phyloP scores from a whole-genome alignment of 1,140 invertebrate species.

The Caenorhabditis briggsae region DNA sequence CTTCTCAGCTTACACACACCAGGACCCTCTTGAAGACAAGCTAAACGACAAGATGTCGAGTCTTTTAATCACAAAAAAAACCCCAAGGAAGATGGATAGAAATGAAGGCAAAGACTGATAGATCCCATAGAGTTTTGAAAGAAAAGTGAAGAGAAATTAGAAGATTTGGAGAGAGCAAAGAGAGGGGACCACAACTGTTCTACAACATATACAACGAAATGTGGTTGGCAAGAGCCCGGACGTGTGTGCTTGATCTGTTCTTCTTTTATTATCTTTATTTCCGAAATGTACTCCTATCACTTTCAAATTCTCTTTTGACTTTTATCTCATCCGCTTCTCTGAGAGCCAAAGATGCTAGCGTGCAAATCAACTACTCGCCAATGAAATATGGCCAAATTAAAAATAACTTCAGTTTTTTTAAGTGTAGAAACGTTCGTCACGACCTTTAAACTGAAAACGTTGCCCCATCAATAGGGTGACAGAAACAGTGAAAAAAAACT shows the following conservation, averaged over 20 bases:
- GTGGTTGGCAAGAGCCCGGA: conserved; percentile 34
- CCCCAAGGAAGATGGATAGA: conserved; percentile 53
- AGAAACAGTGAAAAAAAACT: background rate
- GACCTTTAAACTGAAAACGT: background rate
- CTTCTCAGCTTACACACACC: conserved; percentile 40
- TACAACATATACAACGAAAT: conserved; percentile 51
- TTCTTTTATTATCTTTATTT: conserved; percentile 40
- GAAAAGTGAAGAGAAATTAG: background rate
- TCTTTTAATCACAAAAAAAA: conserved; percentile 50
- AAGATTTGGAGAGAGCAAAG: background rate
- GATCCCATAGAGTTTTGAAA: background rate
- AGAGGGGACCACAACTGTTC: conserved; percentile 48
- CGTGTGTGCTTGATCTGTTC: conserved; percentile 29
- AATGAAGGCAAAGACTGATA: conserved; percentile 21
- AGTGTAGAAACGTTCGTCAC: background rate
- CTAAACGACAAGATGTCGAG: conserved; percentile 47
- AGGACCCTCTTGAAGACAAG: conserved; percentile 49
- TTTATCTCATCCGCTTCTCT: background rate
- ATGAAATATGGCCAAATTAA: background rate
- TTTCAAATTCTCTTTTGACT: background rate
- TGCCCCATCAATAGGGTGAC: background rate
- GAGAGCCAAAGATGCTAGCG: too few species aligned
- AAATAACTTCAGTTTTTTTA: background rate
- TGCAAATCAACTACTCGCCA: background rate
- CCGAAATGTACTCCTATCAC: conserved; percentile 23